Evolutionary conservation across 2,797 vertebrate species (phyloP).

Genomic region (Smutsia temminckii): DNA sequence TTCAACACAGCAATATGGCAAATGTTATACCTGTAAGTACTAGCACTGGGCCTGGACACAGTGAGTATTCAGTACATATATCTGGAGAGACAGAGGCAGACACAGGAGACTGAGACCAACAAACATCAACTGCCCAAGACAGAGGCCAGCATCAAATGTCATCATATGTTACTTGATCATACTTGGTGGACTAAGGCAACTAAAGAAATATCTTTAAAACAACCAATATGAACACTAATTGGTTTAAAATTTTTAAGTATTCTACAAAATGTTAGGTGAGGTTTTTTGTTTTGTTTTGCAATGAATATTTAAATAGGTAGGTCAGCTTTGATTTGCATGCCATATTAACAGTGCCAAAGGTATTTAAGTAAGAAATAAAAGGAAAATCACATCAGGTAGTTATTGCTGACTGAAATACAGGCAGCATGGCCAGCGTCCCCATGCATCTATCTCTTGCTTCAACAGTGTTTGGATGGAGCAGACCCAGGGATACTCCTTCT

Average conservation of each 20-base stretch:
- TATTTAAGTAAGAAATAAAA: conserved; percentile 38
- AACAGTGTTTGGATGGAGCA: not conserved
- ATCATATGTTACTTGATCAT: not conserved
- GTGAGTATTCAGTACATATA: not conserved
- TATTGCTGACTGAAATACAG: conserved; percentile 19
- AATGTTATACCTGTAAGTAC: not conserved
- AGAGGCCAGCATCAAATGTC: not conserved
- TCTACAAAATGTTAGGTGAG: not conserved
- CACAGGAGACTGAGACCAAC: not conserved
- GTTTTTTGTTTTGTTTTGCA: not conserved
- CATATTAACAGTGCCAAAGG: not conserved
- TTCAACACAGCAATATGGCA: conserved; percentile 29
- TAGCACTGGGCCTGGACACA: not conserved
- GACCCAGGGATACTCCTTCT: not conserved
- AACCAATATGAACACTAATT: not conserved
- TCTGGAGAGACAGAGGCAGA: not conserved
- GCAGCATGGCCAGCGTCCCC: not conserved
- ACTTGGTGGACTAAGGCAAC: conserved; percentile 6
- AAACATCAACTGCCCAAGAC: not conserved
- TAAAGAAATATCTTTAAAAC: conserved; percentile 2
- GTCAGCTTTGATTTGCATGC: not conserved
- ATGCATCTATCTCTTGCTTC: not conserved
- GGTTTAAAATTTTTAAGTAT: conserved; percentile 31
- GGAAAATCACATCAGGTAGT: conserved; percentile 23
- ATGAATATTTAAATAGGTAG: conserved; percentile 36